Evolutionary conservation across 2,113 vertebrate species (phyloP), one percentile per base, ranked within the genome.

Genomic region (Hystrix cristata): DNA sequence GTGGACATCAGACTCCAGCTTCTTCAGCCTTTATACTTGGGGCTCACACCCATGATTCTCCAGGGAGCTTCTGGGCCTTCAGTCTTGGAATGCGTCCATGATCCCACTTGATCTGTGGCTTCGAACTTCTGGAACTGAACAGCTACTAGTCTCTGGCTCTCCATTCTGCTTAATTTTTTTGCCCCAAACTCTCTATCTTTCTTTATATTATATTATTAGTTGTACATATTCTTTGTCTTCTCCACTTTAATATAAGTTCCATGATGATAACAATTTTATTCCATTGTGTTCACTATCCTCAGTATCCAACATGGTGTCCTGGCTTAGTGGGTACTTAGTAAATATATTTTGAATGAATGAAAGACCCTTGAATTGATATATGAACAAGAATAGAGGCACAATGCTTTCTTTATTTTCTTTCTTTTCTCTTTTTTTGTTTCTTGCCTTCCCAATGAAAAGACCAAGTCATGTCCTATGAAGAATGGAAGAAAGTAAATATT

Each of bases 281-380:
- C 23, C n/a, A 64, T 21, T 43, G 15, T 69, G 4, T 46, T 88
- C 81, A 86, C 13, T 83, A 57, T 59, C 29, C 8, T 48, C 15
- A 51, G 46, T 87, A 57, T 53, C 5, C 12, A 92, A 13, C 11
- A 84, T 10, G 65, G 25, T 76, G 5, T 31, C 25, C 19, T 19
- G 29, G 43, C 0, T 79, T 62, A 84, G 5, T 48, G 11, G 29
- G 3, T 78, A 81, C 1, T 55, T 34, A 86, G 65, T 23, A 62
- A 86, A 78, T 65, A 72, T 43, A 64, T 89, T 87, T 59, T 81
- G 25, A 87, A 83, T 92, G 12, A 69, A 74, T 83, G 9, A 91
- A 65, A 80, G 8, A 60, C 3, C 21, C 21, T 78, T 59, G 62
- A 91, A 46, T 65, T 94, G 16, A 90, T 43, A 74, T 19, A 10